Evolutionary conservation across 92 coral and sea anemone genomes (phyloP), one percentile per base, ranked within the genome.

Genomic region (Isaurus tuberculatus): DNA sequence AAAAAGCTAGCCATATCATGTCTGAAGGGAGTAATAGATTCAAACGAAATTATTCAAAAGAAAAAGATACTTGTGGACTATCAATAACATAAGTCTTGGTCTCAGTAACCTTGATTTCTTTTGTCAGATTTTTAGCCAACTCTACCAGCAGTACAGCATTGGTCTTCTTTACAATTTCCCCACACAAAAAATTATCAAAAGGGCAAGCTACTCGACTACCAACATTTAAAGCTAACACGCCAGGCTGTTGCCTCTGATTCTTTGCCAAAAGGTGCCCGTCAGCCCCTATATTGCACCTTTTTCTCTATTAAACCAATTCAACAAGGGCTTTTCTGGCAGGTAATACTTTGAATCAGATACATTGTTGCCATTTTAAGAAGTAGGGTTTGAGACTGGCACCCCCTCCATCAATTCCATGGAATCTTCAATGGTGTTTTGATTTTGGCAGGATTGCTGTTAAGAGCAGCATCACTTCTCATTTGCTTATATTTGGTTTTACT

Each of bases 1-100:
- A 88, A 40, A 79, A 80, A 36, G 94, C 92, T 22, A 88, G 83
- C 92, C 90, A 91, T 82, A 88, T 91, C 94, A 91, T 91, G 73
- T 91, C 92, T 34, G 92, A 85, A 26, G 94, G 94, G 83, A 88
- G 70, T 37, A 91, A 82, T n/a, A n/a, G n/a, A n/a, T n/a, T n/a
- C n/a, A n/a, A n/a, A n/a, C n/a, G n/a, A n/a, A n/a, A n/a, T n/a
- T n/a, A n/a, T 73, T 88, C 94, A 91, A 91, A 91, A 37, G 46
- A 46, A 79, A 91, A 91, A 33, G 61, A 79, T 32, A 68, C 46
- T 32, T 32, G 46, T 68, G 16, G 46, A 68, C 34, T 34, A 68
- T 34, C 48, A 64, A 84, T 67, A n/a, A 48, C 86, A 79, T 75
- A 57, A 69, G 88, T 70, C 69, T 91, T 85, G 69, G 87, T 79